phyloP scores from a whole-genome alignment of 2,797 vertebrate species.

The Sciurus carolinensis region DNA sequence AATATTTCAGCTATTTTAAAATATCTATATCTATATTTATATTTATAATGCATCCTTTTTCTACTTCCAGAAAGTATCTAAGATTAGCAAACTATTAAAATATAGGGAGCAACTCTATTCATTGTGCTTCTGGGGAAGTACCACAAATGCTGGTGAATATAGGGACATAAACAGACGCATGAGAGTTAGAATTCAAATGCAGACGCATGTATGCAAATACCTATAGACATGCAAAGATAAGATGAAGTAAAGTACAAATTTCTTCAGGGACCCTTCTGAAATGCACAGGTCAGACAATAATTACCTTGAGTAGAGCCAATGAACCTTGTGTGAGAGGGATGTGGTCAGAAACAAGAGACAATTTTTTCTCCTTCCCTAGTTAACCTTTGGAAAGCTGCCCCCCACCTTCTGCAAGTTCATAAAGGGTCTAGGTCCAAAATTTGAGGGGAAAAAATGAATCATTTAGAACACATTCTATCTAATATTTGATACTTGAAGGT shows the following conservation, averaged over 20 bases:
- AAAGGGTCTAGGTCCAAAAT: not conserved
- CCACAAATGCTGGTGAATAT: not conserved
- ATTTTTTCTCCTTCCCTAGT: not conserved
- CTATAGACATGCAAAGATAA: not conserved
- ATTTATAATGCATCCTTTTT: conserved; percentile 57
- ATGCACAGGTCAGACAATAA: not conserved
- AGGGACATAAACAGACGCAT: not conserved
- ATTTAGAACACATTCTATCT: not conserved
- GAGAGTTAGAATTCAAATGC: not conserved
- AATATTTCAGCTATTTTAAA: conserved; percentile 60
- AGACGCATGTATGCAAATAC: not conserved
- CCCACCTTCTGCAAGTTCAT: not conserved
- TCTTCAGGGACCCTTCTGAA: not conserved
- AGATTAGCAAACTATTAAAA: conserved; percentile 54
- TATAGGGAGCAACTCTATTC: not conserved
- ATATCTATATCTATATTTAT: not conserved
- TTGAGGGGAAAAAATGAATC: not conserved
- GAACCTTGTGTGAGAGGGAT: not conserved
- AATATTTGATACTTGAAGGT: conserved; percentile 18
- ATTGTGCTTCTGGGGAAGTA: not conserved
- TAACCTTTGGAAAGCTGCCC: not conserved
- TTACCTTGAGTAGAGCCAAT: not conserved
- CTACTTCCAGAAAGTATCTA: conserved; percentile 52
- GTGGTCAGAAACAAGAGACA: not conserved
- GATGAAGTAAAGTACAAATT: not conserved